Evolutionary conservation across 2,797 vertebrate genomes (phyloP), one percentile per base, ranked within the genome.

Genomic region (Mergus octosetaceus): DNA sequence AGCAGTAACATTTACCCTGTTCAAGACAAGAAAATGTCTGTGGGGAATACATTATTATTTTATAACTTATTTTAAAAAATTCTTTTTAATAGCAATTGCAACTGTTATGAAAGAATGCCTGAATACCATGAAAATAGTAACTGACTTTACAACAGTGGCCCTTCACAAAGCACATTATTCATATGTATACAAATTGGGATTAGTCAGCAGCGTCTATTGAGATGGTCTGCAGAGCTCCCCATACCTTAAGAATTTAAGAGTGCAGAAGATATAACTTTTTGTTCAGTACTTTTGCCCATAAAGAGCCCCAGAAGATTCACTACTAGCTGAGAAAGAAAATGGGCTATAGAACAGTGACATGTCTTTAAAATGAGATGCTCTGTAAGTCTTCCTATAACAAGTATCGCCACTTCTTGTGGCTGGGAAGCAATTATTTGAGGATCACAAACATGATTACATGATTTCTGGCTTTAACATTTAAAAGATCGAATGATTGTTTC

Each of bases 141-240:
- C 18, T 28, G 19, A 39, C 20, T 65, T 80, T 61, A 61, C 11
- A 13, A 51, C 5, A 72, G 10, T 24, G 22, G 25, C 13, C 82
- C 51, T 68, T 90, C 60, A 85, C 19, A 69, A 82, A 79, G 7
- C 10, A 51, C 8, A 18, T 24, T 32, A 51, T 2, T 64, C 30
- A 41, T 34, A 36, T 0, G 6, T 16, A 68, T 14, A 41, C 1
- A 34, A 72, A 4, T 18, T n/a, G 9, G 11, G 18, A 76, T 85
- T 72, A 75, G 47, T 32, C 18, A 80, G 41, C 11, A 43, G 5
- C 16, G 13, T 30, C 61, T 80, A 76, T 16, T 25, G 15, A 88
- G 56, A 39, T 32, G 25, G 16, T 19, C 38, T 64, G 38, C 28
- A 85, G 1, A 34, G 13, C 18, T 83, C 9, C 14, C 19, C 28